Percentiles rank a stretch among this genome's conserved stretches.
phyloP scores from a whole-genome alignment of 2,888 invertebrate species.

The Stratiomys singularior region DNA sequence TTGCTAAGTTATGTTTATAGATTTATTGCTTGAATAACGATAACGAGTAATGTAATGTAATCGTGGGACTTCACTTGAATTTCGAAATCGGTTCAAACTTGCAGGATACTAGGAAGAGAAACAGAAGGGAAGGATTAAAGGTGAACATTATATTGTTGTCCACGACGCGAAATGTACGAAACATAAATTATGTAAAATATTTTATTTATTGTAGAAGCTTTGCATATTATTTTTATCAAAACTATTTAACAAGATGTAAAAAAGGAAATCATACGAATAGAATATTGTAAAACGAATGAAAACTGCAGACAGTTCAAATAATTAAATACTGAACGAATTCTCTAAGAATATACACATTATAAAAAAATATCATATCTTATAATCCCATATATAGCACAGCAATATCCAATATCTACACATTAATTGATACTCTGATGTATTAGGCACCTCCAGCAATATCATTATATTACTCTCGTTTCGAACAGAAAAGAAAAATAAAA shows the following conservation, averaged over 20 bases:
- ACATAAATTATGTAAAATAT: slow-evolving; percentile 25
- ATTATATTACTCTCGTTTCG: not conserved
- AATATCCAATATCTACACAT: slow-evolving; percentile 18
- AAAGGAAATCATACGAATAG: not conserved
- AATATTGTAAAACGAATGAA: not conserved
- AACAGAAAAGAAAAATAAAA: not conserved
- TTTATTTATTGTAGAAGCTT: slow-evolving; percentile 28
- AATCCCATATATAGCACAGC: slow-evolving; percentile 23
- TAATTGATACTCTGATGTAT: slow-evolving; percentile 30
- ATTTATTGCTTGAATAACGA: no score
- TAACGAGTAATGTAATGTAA: not conserved
- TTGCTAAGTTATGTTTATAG: no score
- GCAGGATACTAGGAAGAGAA: not conserved
- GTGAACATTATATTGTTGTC: not conserved
- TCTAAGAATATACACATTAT: not conserved
- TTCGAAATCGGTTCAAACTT: not conserved
- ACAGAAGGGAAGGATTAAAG: not conserved
- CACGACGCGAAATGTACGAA: not conserved
- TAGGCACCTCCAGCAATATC: slow-evolving; percentile 3
- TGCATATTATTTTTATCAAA: slow-evolving; percentile 24
- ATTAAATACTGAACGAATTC: slow-evolving; percentile 6
- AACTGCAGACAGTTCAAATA: slow-evolving; percentile 7
- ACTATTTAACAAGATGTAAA: slow-evolving; percentile 24
- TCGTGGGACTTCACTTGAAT: not conserved
- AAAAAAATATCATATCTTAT: slow-evolving; percentile 5